phyloP scores from a whole-genome alignment of 2,797 vertebrate genomes.

The Erethizon dorsatum region DNA sequence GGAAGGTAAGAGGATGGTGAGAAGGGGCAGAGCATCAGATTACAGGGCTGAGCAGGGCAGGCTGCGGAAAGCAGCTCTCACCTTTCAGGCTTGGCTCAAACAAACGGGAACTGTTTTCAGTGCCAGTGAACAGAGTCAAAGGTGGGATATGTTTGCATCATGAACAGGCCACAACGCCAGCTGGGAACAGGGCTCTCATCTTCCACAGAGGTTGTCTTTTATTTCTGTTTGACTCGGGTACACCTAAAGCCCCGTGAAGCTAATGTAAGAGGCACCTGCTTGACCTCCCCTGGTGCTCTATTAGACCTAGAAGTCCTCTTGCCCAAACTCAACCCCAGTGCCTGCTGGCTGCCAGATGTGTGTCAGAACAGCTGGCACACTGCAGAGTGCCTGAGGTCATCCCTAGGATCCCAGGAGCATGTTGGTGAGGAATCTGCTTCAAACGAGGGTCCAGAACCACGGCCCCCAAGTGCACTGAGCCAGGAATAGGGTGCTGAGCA shows the following conservation, averaged over 20 bases:
- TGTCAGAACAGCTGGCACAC: background rate
- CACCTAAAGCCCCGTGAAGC: background rate
- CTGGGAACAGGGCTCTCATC: background rate
- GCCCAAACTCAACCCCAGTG: background rate
- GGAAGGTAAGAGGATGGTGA: conserved; percentile 7
- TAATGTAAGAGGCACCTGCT: background rate
- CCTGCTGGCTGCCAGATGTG: background rate
- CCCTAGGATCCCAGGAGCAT: background rate
- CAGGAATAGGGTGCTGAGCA: background rate
- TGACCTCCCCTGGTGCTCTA: background rate
- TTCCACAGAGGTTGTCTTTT: background rate
- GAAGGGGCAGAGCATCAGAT: background rate
- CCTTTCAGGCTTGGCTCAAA: background rate
- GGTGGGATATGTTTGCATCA: background rate
- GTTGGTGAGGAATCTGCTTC: background rate
- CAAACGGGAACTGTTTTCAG: background rate
- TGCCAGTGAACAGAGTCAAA: background rate
- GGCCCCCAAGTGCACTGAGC: background rate
- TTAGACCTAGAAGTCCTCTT: conserved; percentile 20
- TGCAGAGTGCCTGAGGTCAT: background rate
- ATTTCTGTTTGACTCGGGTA: background rate
- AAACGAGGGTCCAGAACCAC: background rate
- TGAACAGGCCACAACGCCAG: background rate
- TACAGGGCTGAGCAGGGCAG: background rate
- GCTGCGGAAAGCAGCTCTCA: conserved; percentile 22